Evolutionary conservation across 2,888 invertebrate genomes (phyloP).

Genomic region (Tipula confusa): DNA sequence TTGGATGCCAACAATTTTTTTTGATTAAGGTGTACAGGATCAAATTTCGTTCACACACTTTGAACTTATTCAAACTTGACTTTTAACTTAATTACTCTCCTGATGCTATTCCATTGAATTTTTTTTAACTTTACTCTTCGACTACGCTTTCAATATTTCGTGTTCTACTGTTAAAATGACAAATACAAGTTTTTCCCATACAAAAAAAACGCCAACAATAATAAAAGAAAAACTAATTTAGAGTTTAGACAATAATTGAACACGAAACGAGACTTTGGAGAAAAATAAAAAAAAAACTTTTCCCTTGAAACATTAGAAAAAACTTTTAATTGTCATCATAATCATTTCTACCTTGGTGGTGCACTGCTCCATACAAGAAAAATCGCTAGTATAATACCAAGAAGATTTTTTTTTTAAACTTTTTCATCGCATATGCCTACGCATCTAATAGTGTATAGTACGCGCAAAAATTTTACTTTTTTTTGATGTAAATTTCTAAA

Average conservation of each 20-base stretch:
- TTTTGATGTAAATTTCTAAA: not conserved
- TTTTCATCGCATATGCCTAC: not conserved
- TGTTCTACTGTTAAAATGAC: not conserved
- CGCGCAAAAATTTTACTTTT: not conserved
- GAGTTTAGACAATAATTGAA: not conserved
- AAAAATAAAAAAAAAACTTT: not conserved
- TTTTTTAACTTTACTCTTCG: no score
- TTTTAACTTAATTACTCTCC: no score
- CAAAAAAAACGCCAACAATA: not conserved
- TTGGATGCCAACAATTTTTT: no score
- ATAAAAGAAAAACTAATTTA: not conserved
- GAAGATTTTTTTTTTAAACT: not conserved
- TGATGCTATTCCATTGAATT: no score
- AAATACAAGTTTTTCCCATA: not conserved
- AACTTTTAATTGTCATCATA: conserved; percentile 7
- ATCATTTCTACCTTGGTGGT: not conserved
- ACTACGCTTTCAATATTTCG: not conserved
- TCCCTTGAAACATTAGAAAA: not conserved
- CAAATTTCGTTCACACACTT: no score
- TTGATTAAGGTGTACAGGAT: no score
- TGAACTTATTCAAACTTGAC: no score
- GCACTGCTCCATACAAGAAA: not conserved
- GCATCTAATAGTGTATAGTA: no score
- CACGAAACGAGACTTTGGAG: not conserved
- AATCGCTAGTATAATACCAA: not conserved